Percentiles rank a stretch among this genome's conserved stretches.
Evolutionary conservation across 2,888 invertebrate species (phyloP).

Genomic region (Nowickia ferox): DNA sequence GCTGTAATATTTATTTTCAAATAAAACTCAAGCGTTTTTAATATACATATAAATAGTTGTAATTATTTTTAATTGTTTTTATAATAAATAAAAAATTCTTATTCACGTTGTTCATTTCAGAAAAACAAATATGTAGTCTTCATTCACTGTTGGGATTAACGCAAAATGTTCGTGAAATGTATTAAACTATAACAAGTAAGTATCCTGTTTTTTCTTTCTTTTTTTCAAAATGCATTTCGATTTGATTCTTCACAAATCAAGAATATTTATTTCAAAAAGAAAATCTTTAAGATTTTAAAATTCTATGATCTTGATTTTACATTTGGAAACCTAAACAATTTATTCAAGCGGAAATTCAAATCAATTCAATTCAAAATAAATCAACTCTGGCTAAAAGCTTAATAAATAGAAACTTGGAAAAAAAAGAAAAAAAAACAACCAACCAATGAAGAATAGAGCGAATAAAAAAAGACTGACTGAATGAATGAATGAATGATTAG

Average conservation of each 20-base stretch:
- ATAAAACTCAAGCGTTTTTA: no score
- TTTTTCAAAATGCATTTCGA: not conserved
- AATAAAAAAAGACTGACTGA: constrained; percentile 24
- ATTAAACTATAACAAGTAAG: no score
- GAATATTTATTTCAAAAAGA: constrained; percentile 13
- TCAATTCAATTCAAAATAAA: constrained; percentile 71
- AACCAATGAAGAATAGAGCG: constrained; percentile 11
- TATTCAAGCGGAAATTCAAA: constrained; percentile 74
- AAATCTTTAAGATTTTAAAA: not conserved
- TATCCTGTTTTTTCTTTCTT: no score
- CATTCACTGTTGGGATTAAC: no score
- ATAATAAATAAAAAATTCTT: no score
- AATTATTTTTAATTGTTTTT: no score
- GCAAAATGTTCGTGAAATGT: no score
- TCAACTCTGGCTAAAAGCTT: constrained; percentile 41
- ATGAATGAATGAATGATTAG: constrained; percentile 43
- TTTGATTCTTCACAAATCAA: constrained; percentile 29
- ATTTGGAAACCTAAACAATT: constrained; percentile 46
- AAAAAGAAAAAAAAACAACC: not conserved
- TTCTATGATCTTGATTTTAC: constrained; percentile 46
- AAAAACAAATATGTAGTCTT: no score
- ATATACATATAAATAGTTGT: no score
- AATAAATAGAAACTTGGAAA: constrained; percentile 17
- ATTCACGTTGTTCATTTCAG: no score
- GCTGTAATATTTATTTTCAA: no score